Base-by-base conservation (phyloP, 2,113 vertebrate genomes). In the Bagarius yarrelli region DNA sequence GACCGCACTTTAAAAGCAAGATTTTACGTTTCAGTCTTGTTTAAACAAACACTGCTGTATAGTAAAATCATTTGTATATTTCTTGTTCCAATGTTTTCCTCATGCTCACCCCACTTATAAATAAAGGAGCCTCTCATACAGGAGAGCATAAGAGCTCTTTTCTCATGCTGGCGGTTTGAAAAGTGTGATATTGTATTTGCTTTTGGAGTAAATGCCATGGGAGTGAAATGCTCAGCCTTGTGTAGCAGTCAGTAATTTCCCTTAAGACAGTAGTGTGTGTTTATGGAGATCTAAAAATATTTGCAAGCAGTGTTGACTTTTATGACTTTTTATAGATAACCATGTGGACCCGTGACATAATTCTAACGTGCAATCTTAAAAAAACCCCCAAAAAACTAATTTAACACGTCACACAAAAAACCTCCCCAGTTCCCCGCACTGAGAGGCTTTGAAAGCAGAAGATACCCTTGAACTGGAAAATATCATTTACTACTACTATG, bases 191-290 rank as follows among this genome's bases (percentile, higher is more conserved):
- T 44, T 52, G 66, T 78, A 30, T 34, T 77, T 69, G 47, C 21
- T 71, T 77, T 64, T 71, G 59, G 53, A 14, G 40, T 16, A 70
- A 70, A 70, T 71, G 30, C 40, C 47, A n/a, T 25, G 67, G 44
- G 67, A 61, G 55, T 70, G 19, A 78, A 76, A 76, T 78, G 75
- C 52, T 59, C 27, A 36, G 44, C 47, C 74, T 61, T 78, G n/a
- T 73, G 69, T 73, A 77, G 53, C 57, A 64, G 64, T 47, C 36
- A 64, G 32, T 74, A 79, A 83, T 83, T 83, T 83, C 81, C 81
- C 61, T 72, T 27, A 73, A 72, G 81, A 83, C 67, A 14, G 52
- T 32, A n/a, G 19, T 57, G n/a, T 78, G 70, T 78, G 59, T 32
- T 32, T 82, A 56, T 52, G 50, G 73, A 72, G 75, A 57, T 85